Evolutionary conservation across 2,113 vertebrate species (phyloP), one percentile per base, ranked within the genome.

Genomic region (Myotis brandtii): DNA sequence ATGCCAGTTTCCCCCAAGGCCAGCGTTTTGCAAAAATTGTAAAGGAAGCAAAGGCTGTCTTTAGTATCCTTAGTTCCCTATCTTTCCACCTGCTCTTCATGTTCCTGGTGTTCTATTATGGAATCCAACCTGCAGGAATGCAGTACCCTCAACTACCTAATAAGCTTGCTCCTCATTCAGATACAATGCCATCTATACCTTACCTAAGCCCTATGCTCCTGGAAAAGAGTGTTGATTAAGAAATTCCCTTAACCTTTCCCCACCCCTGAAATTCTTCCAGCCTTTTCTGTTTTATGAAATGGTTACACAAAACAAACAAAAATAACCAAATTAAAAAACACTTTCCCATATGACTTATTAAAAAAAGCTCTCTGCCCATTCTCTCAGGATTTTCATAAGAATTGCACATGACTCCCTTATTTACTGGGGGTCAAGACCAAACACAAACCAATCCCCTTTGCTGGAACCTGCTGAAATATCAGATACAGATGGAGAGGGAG

Each of bases 1-100:
- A 86, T 79, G 27, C 34, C 40, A 97, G 40, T 82, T 52, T 70
- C 21, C 40, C 21, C 37, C 52, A 96, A 96, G 66, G 56, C 48
- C 62, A 81, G 76, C 3, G 23, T 86, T 97, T 92, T 93, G 66
- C 66, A 90, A 95, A 96, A 92, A 90, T 21, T 77, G 25, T 90
- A 94, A 91, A 92, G 69, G 62, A 88, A 40, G 80, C 64, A 89
- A 94, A 92, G 77, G 40, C 17, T 95, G 54, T 43, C 82, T 93
- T 94, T 86, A 62, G 54, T 56, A 34, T 81, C 8, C 25, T 87
- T 64, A 59, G 9, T 72, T 95, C 16, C 92, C 9, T 75, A 40
- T 96, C 66, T 87, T 34, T 52, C 30, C 37, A 40, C 11, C 16
- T 12, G 66, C 17, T 9, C 30, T 73, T 48, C 50, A 79, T 64